Evolutionary conservation across 1,140 invertebrate genomes (phyloP), one percentile per base, ranked within the genome.

Genomic region (Cephus cinctus): DNA sequence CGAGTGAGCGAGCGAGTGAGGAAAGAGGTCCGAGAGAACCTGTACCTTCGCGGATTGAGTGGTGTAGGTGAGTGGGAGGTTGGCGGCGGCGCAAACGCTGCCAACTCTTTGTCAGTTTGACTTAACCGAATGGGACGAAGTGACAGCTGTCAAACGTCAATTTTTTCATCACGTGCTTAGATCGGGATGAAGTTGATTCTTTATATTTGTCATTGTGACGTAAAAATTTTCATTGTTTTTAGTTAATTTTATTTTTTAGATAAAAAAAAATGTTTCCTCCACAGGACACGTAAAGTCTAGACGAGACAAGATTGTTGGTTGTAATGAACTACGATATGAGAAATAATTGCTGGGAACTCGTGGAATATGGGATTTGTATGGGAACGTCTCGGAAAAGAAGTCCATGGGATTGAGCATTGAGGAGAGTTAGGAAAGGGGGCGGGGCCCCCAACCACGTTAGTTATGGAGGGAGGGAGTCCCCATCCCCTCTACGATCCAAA

Each of bases 371-470:
- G 27, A 30, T 30, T 12, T 8, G 8, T 30, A 30, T 30, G 27
- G 27, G n/a, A n/a, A 30, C 27, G 9, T 36, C 34, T 18, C 14
- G 14, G 34, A 36, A 36, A 30, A 14, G 34, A 12, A 8, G 19
- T 15, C 14, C 34, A 18, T 36, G 34, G n/a, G n/a, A n/a, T n/a
- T n/a, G n/a, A n/a, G n/a, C n/a, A n/a, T n/a, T n/a, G n/a, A n/a
- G n/a, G n/a, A n/a, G n/a, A 15, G 19, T 12, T 15, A 43, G 50
- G 54, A 54, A 59, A 63, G 60, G 60, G 47, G 61, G 61, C 61
- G 61, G 61, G 54, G 57, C 52, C 45, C 46, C n/a, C 18, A 31
- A 46, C 43, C 45, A 46, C 40, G 27, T 52, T 43, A 49, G 38
- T 47, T 43, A 34, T 20, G 36, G 23, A 36, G 4, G 50, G 42